Evolutionary conservation across 2,113 vertebrate species (phyloP), one percentile per base, ranked within the genome.

Genomic region (Tenebrosternarchus preto): DNA sequence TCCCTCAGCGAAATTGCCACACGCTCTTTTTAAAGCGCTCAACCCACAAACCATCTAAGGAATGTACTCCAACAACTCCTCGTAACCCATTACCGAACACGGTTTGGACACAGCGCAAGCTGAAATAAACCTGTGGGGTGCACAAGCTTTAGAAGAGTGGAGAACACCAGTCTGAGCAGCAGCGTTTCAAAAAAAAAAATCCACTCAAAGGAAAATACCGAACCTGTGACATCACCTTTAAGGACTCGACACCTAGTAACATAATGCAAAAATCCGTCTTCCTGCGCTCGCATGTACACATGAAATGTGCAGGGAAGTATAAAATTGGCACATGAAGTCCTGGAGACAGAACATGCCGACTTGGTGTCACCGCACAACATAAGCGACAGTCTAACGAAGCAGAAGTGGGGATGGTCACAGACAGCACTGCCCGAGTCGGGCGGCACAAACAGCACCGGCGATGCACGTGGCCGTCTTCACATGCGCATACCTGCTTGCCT

Each of bases 401-500:
- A 3, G 5, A 50, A 22, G 20, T 9, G 1, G 36, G 39, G 25
- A 17, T 11, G n/a, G 16, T 43, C 55, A 76, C 4, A 19, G 27
- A 25, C 12, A 33, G 64, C 15, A 50, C 0, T 15, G 43, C 43
- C 7, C 43, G 15, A 15, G 1, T 2, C 43, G 43, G 43, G 43
- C 43, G 0, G 11, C 12, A 15, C 1, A 50, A 50, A 11, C 43
- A 12, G 15, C 43, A 50, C 12, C 12, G 15, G 43, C 12, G 43
- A 12, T n/a, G n/a, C n/a, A n/a, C n/a, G n/a, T n/a, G n/a, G n/a
- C n/a, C 6, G 60, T 63, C 22, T 24, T 1, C 16, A 72, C n/a
- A 33, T 19, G 56, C 1, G 89, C 92, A 92, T 92, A 95, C 98
- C 98, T 96, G 98, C 98, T 92, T 99, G 98, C 86, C 97, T 95